phyloP scores from a whole-genome alignment of 23 tunicate genomes.

The Trididemnum nubilum region DNA sequence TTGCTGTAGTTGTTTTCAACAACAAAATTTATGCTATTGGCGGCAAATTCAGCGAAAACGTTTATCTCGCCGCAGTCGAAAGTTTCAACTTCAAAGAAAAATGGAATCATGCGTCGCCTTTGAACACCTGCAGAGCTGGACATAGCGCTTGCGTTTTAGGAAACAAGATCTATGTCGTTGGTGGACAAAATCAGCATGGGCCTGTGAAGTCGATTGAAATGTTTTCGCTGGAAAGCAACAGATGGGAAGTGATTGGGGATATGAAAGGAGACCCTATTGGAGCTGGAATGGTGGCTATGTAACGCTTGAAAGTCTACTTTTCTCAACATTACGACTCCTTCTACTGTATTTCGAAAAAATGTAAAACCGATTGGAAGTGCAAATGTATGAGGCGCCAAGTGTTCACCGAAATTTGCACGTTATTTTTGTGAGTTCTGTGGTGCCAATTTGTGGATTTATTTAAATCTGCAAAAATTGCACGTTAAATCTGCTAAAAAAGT shows the following conservation, averaged over 20 bases:
- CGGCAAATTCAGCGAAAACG: neutral
- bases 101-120: neutral
- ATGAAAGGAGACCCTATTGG: neutral
- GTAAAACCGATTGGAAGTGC: too few species aligned
- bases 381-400: too few species aligned
- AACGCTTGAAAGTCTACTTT: too few species aligned
- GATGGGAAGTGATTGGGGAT: neutral
- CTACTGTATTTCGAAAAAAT: too few species aligned
- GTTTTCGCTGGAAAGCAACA: neutral
- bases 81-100: neutral
- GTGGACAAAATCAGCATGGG: neutral
- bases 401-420: too few species aligned
- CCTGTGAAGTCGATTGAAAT: neutral
- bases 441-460: too few species aligned
- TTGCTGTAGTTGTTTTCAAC: constrained; percentile 9
- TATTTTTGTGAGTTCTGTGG: too few species aligned
- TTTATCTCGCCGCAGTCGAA: neutral
- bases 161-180: constrained; percentile 1
- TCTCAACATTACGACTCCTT: too few species aligned
- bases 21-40: constrained; percentile 9
- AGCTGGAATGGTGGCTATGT: neutral
- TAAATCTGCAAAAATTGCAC: too few species aligned
- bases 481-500: too few species aligned
- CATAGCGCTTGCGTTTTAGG: constrained; percentile 3
- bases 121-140: neutral